Percentiles rank a stretch among this genome's conserved stretches.
phyloP scores from a whole-genome alignment of 2,888 invertebrate species.

The Oscheius sp. region DNA sequence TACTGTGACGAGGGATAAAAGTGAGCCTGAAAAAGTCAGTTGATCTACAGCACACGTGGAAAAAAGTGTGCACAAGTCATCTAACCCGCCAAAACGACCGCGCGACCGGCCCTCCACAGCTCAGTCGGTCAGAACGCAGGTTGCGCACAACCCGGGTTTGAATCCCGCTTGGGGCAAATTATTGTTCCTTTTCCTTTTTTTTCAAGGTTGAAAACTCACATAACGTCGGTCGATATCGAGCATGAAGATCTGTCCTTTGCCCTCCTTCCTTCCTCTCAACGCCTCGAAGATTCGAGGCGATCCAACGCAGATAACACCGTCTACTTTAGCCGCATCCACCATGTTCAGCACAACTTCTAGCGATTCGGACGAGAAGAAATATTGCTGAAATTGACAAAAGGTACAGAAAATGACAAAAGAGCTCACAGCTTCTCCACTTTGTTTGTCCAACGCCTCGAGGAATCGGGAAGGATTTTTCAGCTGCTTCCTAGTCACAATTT shows the following conservation, averaged over 20 bases:
- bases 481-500: slow-evolving; percentile 41
- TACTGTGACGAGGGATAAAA: slow-evolving; percentile 60
- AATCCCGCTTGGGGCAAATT: too few species aligned
- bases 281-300: slow-evolving; percentile 56
- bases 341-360: slow-evolving; percentile 51
- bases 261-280: slow-evolving; percentile 30
- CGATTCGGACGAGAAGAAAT: slow-evolving; percentile 66
- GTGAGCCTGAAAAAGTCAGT: slow-evolving; percentile 48
- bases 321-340: slow-evolving; percentile 49
- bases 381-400: slow-evolving; percentile 55
- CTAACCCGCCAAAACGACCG: neutral
- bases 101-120: too few species aligned
- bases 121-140: too few species aligned
- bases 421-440: slow-evolving; percentile 64
- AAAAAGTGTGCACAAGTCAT: neutral
- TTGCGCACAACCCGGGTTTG: neutral
- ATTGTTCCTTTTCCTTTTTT: too few species aligned
- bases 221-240: slow-evolving; percentile 68
- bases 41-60: neutral
- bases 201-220: slow-evolving; percentile 42
- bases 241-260: slow-evolving; percentile 52
- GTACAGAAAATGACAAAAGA: neutral
- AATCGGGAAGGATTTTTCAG: slow-evolving; percentile 46
- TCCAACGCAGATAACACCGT: slow-evolving; percentile 67
- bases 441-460: slow-evolving; percentile 55